Evolutionary conservation across 2,888 invertebrate genomes (phyloP).

Genomic region (Antitype chi): DNA sequence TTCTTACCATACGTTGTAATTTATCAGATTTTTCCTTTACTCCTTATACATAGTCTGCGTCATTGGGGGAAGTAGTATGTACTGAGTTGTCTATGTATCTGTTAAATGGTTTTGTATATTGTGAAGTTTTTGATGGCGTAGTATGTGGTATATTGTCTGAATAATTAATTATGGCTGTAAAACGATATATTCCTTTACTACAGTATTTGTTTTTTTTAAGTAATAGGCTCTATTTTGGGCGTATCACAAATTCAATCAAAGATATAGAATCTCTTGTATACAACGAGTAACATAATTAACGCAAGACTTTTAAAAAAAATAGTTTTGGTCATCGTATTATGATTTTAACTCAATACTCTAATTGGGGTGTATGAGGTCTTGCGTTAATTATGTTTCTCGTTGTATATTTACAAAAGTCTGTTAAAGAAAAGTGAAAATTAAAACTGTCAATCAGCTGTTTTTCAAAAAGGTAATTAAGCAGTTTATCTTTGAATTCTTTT

Average conservation of each 20-base stretch:
- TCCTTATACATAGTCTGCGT: constrained; percentile 8
- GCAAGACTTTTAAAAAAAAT: too few relatives aligned
- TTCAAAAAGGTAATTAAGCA: too few relatives aligned
- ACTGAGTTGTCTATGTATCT: constrained; percentile 10
- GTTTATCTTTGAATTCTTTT: too few relatives aligned
- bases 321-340: too few relatives aligned
- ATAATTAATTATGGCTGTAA: neutral
- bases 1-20: constrained; percentile 46
- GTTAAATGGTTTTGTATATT: neutral
- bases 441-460: too few relatives aligned
- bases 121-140: neutral
- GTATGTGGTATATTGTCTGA: neutral
- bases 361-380: too few relatives aligned
- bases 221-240: neutral
- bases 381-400: too few relatives aligned
- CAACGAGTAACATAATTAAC: too few relatives aligned
- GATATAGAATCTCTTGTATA: too few relatives aligned
- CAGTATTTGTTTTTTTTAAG: neutral
- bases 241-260: neutral
- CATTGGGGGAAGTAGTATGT: neutral
- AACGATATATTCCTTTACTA: neutral
- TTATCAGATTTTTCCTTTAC: constrained; percentile 62
- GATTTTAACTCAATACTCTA: too few relatives aligned
- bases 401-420: too few relatives aligned
- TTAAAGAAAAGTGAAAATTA: too few relatives aligned